Conservation (phyloP, 2,797 vertebrate species). For the Hydrocynus forskahlii region DNA sequence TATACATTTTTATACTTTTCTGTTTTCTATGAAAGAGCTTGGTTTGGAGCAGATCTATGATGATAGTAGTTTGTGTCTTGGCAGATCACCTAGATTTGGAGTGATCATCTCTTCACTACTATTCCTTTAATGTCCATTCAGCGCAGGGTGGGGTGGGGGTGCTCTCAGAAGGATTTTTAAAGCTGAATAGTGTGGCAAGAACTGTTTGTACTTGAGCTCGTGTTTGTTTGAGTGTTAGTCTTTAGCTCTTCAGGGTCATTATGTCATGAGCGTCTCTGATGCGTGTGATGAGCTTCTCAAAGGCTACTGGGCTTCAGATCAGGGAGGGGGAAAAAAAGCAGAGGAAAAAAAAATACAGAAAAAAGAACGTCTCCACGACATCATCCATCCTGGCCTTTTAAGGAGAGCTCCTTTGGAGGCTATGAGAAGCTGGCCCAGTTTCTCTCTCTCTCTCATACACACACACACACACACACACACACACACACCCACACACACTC, state of each 20-base stretch:
- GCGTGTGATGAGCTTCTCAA: constrained; percentile 69
- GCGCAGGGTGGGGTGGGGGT: not conserved
- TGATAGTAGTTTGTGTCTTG: too few relatives aligned
- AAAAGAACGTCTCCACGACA: constrained; percentile 65
- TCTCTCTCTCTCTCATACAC: constrained; percentile 59
- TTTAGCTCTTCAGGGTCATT: constrained; percentile 67
- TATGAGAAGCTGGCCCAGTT: constrained; percentile 75
- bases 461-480: constrained; percentile 10
- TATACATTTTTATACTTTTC: too few relatives aligned
- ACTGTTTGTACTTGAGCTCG: not conserved
- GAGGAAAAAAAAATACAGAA: constrained; percentile 2
- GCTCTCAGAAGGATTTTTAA: not conserved
- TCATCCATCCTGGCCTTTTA: constrained; percentile 84
- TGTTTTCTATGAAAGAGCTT: too few relatives aligned
- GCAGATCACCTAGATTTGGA: not conserved
- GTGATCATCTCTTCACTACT: not conserved
- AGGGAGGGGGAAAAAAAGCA: constrained; percentile 15
- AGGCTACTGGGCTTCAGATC: constrained; percentile 64
- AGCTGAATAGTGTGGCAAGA: not conserved
- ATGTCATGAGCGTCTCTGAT: constrained; percentile 70
- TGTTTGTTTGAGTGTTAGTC: constrained; percentile 8
- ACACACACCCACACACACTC: constrained; percentile 10
- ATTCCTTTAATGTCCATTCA: not conserved
- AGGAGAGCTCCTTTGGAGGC: constrained; percentile 80
- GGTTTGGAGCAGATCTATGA: too few relatives aligned